Evolutionary conservation across 2,113 vertebrate genomes (phyloP).

Genomic region (Oxygymnocypris stewartii): DNA sequence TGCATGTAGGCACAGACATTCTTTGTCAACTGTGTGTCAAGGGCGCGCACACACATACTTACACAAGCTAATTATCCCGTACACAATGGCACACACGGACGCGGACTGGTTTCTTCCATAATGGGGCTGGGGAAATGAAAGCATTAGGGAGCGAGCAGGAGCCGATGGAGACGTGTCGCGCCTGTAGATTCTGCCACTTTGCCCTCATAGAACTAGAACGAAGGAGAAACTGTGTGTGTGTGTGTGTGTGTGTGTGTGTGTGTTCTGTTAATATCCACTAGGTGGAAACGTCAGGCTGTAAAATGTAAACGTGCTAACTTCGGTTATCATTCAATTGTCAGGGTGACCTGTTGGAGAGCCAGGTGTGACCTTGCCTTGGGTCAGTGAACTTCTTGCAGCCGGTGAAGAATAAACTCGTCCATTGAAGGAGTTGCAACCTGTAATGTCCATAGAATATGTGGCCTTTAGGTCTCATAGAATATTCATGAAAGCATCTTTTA

Average conservation of each 20-base stretch:
- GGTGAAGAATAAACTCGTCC: not conserved
- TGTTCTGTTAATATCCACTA: conserved; percentile 55
- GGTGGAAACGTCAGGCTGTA: conserved; percentile 60
- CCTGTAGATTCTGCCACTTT: conserved; percentile 73
- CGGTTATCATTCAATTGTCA: not conserved
- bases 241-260: too few species aligned
- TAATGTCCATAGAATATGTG: not conserved
- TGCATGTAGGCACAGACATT: conserved; percentile 51
- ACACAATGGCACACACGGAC: conserved; percentile 65
- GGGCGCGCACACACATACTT: conserved; percentile 62
- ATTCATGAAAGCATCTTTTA: conserved; percentile 5
- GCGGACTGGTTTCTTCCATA: conserved; percentile 63
- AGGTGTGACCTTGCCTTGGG: conserved; percentile 16
- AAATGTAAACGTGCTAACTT: conserved; percentile 41
- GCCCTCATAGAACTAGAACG: conserved; percentile 61
- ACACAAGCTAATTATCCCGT: conserved; percentile 59
- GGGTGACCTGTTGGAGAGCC: conserved; percentile 35
- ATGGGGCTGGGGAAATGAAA: conserved; percentile 73
- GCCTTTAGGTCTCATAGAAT: not conserved
- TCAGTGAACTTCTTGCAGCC: not conserved
- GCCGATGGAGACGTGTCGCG: conserved; percentile 72
- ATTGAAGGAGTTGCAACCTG: not conserved
- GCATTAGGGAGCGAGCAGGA: conserved; percentile 64
- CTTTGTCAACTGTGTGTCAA: conserved; percentile 71
- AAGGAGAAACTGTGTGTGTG: conserved; percentile 4